These are phyloP conservation scores for Zaprionus bogoriensis DNA, from an alignment of 2,888 invertebrate genomes.

Conservation along the genomic window DNA sequence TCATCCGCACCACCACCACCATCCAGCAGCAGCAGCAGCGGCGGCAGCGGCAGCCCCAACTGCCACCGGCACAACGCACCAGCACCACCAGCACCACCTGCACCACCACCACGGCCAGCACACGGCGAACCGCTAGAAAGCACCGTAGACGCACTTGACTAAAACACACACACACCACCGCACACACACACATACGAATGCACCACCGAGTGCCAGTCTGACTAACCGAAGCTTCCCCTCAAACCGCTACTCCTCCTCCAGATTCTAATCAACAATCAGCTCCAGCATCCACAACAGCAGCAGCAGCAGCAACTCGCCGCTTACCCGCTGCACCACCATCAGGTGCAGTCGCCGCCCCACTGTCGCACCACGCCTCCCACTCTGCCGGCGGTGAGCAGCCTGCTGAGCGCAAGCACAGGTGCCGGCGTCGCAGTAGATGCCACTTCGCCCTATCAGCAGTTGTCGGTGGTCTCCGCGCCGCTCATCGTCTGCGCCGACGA, in stretches of 20 bases:
- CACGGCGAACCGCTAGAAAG: constrained; percentile 49
- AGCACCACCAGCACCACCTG: constrained; percentile 80
- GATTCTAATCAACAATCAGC: constrained; percentile 77
- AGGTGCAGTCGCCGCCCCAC: constrained; percentile 60
- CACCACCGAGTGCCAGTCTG: constrained; percentile 49
- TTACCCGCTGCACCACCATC: constrained; percentile 69
- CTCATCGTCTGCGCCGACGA: constrained; percentile 68
- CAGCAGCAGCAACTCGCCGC: constrained; percentile 72
- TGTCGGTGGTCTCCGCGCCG: constrained; percentile 74
- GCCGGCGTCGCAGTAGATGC: too few species aligned
- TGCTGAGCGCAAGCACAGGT: constrained; percentile 48
- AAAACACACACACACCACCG: constrained; percentile 13
- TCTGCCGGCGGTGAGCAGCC: constrained; percentile 63
- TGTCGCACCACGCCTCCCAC: constrained; percentile 58
- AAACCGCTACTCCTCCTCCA: constrained; percentile 66
- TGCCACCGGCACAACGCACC: constrained; percentile 76
- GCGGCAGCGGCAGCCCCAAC: constrained; percentile 78
- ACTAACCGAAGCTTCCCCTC: constrained; percentile 51
- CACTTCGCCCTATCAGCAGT: constrained; percentile 73
- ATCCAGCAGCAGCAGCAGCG: constrained; percentile 82
- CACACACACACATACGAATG: constrained; percentile 9
- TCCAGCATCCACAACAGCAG: constrained; percentile 68
- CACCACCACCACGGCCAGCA: constrained; percentile 83
- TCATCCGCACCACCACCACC: constrained; percentile 74
- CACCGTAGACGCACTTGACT: constrained; percentile 43